A percentile compares a stretch with the other conserved stretches of the same genome.
These are phyloP conservation scores for Triplophysa rosa DNA, from an alignment of 2,113 vertebrate species.

Conservation along the genomic window DNA sequence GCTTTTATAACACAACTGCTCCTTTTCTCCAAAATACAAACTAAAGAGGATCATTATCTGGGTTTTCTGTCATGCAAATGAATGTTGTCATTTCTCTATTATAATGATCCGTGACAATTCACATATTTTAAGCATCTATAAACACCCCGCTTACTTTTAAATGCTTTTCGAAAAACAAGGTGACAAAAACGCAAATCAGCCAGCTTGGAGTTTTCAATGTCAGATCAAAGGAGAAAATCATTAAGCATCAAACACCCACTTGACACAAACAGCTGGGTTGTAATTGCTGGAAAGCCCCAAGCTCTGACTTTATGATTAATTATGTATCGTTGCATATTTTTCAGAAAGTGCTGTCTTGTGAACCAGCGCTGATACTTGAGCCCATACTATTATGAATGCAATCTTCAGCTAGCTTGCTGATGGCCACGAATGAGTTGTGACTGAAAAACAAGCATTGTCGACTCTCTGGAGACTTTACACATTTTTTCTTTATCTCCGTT, in stretches of 20 bases:
- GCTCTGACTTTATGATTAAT: conserved; percentile 22
- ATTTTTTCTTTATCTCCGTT: conserved; percentile 61
- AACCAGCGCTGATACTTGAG: conserved; percentile 14
- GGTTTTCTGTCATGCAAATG: background rate
- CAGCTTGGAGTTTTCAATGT: background rate
- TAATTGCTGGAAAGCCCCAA: conserved; percentile 23
- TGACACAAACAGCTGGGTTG: background rate
- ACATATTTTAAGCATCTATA: background rate
- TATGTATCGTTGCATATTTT: conserved; percentile 29
- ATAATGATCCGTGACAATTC: background rate
- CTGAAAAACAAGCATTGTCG: conserved; percentile 51
- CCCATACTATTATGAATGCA: conserved; percentile 61
- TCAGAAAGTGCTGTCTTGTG: conserved; percentile 20
- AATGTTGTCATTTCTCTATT: background rate
- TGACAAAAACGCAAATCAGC: conserved; percentile 5
- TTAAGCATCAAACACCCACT: no score
- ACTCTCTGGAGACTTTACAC: conserved; percentile 54
- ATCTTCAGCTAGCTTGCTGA: conserved; percentile 54
- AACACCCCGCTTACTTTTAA: no score
- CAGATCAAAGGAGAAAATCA: conserved; percentile 12
- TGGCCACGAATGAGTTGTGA: conserved; percentile 62
- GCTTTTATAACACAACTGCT: background rate
- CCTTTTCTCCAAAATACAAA: background rate
- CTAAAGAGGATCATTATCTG: conserved; percentile 5
- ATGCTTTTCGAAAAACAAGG: background rate